These are phyloP conservation scores for Antheraea mylitta DNA, from an alignment of 1,140 invertebrate genomes.

Conservation along the genomic window DNA sequence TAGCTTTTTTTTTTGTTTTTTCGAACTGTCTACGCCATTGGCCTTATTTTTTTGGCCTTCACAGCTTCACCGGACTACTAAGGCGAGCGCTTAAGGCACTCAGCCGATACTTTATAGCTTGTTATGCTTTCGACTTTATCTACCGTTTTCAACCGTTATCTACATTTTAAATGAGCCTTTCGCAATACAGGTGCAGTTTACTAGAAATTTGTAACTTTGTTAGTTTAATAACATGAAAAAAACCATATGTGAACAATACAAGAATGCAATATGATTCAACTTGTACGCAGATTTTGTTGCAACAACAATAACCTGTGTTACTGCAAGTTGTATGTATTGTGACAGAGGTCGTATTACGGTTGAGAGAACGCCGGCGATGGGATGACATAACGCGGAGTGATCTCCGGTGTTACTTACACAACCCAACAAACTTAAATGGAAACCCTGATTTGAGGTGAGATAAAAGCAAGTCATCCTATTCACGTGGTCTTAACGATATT, in stretches of 20 bases:
- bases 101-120: no score
- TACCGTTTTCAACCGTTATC: no score
- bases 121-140: no score
- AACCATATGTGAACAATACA: not conserved
- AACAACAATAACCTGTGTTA: not conserved
- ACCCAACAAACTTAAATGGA: constrained; percentile 39
- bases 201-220: no score
- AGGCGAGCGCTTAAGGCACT: no score
- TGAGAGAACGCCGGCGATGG: constrained; percentile 13
- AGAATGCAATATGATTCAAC: not conserved
- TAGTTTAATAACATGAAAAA: no score
- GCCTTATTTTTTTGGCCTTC: no score
- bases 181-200: no score
- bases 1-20: no score
- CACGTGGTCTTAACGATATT: not conserved
- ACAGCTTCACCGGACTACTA: no score
- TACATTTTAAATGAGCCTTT: no score
- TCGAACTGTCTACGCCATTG: no score
- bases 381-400: constrained; percentile 21
- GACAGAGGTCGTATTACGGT: constrained; percentile 17
- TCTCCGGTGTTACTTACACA: constrained; percentile 31
- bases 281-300: not conserved
- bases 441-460: constrained; percentile 30
- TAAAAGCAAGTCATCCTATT: constrained; percentile 24
- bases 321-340: constrained; percentile 1